Percentiles rank a stretch among this genome's conserved stretches.
phyloP scores from a whole-genome alignment of 2,113 vertebrate species.

The Oncorhynchus keta region DNA sequence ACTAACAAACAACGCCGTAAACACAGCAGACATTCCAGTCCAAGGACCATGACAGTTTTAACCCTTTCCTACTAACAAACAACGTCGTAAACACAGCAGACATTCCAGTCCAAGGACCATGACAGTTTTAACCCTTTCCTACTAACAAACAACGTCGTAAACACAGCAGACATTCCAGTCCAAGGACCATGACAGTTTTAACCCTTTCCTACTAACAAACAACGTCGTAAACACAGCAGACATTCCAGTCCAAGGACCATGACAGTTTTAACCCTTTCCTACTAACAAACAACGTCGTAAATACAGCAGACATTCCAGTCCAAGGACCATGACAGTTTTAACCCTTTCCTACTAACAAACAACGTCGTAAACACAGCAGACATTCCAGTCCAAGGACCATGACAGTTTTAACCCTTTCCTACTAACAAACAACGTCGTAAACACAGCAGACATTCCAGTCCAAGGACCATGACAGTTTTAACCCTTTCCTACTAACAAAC shows the following conservation, averaged over 20 bases:
- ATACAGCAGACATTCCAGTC: constrained; percentile 25
- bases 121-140: constrained; percentile 25
- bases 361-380: constrained; percentile 34
- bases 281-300: constrained; percentile 30
- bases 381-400: not conserved
- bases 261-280: constrained; percentile 25
- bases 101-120: not conserved
- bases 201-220: constrained; percentile 29
- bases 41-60: not conserved
- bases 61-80: constrained; percentile 29
- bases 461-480: not conserved
- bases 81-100: constrained; percentile 34
- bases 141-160: constrained; percentile 30
- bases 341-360: constrained; percentile 29
- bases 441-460: constrained; percentile 25
- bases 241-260: not conserved
- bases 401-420: constrained; percentile 25
- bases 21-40: constrained; percentile 25
- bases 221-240: constrained; percentile 34
- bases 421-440: constrained; percentile 30
- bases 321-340: not conserved
- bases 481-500: constrained; percentile 29
- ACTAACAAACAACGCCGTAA: constrained; percentile 28
- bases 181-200: not conserved
- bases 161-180: constrained; percentile 25